Percentiles rank a stretch among this genome's conserved stretches.
Conservation (phyloP, 1,140 invertebrate species). For the Chlorops oryzae region DNA sequence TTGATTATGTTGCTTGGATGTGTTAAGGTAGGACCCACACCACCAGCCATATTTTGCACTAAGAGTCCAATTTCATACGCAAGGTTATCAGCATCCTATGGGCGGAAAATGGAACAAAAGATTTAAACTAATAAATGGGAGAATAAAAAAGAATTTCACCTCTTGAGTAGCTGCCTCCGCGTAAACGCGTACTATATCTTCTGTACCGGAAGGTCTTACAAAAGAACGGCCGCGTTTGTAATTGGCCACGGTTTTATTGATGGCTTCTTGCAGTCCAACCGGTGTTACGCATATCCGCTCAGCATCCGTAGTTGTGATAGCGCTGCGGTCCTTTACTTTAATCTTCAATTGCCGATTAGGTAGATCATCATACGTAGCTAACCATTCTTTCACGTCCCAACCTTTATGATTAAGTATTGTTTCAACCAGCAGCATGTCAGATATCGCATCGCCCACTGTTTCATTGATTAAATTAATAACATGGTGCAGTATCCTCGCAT, state of each 20-base stretch:
- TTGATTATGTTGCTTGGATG: constrained; percentile 34
- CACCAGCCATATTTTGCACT: constrained; percentile 72
- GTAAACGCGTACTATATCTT: constrained; percentile 93
- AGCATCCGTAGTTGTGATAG: constrained; percentile 79
- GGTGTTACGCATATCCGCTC: constrained; percentile 75
- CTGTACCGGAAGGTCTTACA: constrained; percentile 94
- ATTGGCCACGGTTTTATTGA: constrained; percentile 65
- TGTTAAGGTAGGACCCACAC: constrained; percentile 55
- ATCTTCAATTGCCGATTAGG: constrained; percentile 88
- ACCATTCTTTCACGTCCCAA: constrained; percentile 76
- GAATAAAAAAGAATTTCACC: constrained; percentile 30
- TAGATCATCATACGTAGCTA: constrained; percentile 63
- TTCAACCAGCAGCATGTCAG: constrained; percentile 92
- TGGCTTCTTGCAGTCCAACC: constrained; percentile 72
- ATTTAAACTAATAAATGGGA: constrained; percentile 2
- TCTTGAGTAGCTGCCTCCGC: constrained; percentile 81
- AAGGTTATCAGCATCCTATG: constrained; percentile 64
- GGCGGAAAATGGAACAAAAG: constrained; percentile 24
- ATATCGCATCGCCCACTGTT: constrained; percentile 94
- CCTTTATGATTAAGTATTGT: constrained; percentile 75
- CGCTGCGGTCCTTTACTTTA: constrained; percentile 74
- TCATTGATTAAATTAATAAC: constrained; percentile 88
- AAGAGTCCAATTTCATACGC: constrained; percentile 66
- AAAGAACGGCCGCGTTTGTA: constrained; percentile 76
- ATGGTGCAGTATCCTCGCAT: constrained; percentile 56